A percentile compares a stretch with the other conserved stretches of the same genome.
These are phyloP conservation scores for Riptortus pedestris DNA, from an alignment of 1,140 invertebrate species.

Conservation along the genomic window DNA sequence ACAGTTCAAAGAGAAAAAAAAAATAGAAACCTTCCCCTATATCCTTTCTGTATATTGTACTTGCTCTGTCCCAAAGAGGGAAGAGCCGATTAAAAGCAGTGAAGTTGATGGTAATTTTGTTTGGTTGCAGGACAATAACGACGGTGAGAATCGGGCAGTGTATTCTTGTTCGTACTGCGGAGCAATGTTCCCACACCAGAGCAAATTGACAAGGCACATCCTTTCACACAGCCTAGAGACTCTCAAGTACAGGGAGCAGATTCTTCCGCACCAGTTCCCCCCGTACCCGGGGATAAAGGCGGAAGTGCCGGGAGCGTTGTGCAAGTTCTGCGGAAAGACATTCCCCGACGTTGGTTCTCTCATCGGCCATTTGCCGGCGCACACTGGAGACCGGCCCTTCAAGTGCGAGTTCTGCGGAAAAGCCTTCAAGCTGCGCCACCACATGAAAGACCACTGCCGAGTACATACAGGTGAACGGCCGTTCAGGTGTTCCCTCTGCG, in stretches of 20 bases:
- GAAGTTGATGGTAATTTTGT: constrained; percentile 84
- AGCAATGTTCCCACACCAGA: constrained; percentile 73
- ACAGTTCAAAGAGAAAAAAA: constrained; percentile 22
- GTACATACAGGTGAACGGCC: constrained; percentile 83
- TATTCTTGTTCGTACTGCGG: constrained; percentile 71
- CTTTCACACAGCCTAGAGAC: constrained; percentile 75
- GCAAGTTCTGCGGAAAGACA: constrained; percentile 82
- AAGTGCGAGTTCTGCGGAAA: constrained; percentile 86
- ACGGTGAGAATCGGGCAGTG: constrained; percentile 39
- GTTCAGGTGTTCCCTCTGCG: constrained; percentile 76
- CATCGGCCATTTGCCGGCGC: constrained; percentile 73
- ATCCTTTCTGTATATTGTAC: background rate
- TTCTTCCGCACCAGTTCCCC: constrained; percentile 38
- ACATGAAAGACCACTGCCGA: constrained; percentile 87
- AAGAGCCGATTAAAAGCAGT: constrained; percentile 34
- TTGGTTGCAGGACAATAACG: constrained; percentile 78
- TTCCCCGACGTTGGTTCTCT: constrained; percentile 77
- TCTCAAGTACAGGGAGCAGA: constrained; percentile 65
- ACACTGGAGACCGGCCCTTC: constrained; percentile 78
- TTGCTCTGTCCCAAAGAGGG: constrained; percentile 27
- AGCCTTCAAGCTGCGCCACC: constrained; percentile 77
- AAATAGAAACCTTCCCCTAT: constrained; percentile 13
- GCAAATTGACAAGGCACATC: constrained; percentile 77
- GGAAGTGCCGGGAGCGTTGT: constrained; percentile 54
- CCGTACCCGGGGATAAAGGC: constrained; percentile 42